phyloP scores from a whole-genome alignment of 2,888 invertebrate genomes.

The Argynnis bischoffii region DNA sequence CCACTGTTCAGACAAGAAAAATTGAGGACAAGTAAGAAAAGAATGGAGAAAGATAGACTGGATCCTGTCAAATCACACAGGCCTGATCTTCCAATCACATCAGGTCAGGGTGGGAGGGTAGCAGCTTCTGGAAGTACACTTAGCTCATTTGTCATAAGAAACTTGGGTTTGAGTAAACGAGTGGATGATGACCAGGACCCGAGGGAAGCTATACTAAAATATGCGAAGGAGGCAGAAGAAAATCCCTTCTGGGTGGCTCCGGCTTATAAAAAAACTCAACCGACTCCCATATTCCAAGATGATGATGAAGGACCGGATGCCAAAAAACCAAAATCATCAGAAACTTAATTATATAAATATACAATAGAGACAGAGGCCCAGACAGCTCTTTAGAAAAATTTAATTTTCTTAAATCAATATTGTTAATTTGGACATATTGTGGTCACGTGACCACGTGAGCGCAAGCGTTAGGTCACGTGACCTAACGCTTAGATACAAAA shows the following conservation, averaged over 20 bases:
- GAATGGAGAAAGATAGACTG: slow-evolving; percentile 94
- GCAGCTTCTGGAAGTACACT: slow-evolving; percentile 97
- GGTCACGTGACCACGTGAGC: no score
- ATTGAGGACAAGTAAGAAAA: slow-evolving; percentile 93
- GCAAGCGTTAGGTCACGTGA: no score
- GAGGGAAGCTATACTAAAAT: slow-evolving; percentile 95
- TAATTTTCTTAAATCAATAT: no score
- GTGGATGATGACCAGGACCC: slow-evolving; percentile 97
- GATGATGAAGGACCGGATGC: slow-evolving; percentile 76
- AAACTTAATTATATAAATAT: no score
- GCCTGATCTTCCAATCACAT: slow-evolving; percentile 94
- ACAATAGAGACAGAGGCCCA: no score
- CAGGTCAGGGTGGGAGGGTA: slow-evolving; percentile 95
- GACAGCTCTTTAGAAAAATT: no score
- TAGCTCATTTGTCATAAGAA: slow-evolving; percentile 97
- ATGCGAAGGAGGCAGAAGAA: slow-evolving; percentile 96
- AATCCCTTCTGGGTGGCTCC: slow-evolving; percentile 98
- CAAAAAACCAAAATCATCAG: slow-evolving; percentile 64
- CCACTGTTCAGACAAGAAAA: slow-evolving; percentile 97
- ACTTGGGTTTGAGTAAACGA: slow-evolving; percentile 95
- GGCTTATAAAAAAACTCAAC: slow-evolving; percentile 94
- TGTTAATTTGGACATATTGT: no score
- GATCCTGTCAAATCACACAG: slow-evolving; percentile 92
- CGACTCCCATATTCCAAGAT: slow-evolving; percentile 89
- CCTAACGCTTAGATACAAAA: no score